Evolutionary conservation across 2,797 vertebrate genomes (phyloP), one percentile per base, ranked within the genome.

Genomic region (Eutrigla gurnardus): DNA sequence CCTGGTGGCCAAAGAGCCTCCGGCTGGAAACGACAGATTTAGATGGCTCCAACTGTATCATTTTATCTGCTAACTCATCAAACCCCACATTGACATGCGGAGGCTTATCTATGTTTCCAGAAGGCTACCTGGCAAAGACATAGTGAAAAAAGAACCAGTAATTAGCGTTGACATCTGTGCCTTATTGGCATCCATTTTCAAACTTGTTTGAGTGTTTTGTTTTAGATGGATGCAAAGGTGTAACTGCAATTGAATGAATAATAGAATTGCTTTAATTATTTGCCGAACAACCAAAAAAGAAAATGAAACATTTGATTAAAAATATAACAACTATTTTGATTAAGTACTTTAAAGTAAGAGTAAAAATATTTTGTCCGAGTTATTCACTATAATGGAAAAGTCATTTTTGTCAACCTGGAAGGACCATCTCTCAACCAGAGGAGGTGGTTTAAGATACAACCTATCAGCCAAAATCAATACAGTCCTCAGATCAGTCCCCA

Each of bases 151-250:
- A 54, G 5, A 67, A 40, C 18, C 65, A 62, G 40, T 25, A 73
- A 76, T 82, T 61, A 42, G 32, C 2, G 8, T 55, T n/a, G 46
- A 39, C 25, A n/a, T 62, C 17, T 39, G n/a, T 45, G 46, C 73
- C 18, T 65, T 42, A 72, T 55, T 81, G 13, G 52, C 43, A 36
- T 57, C 39, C 54, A 17, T 39, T 66, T 69, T 50, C 13, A 52
- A 0, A 17, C 40, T 47, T 59, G 10, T 68, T 62, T 68, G 39
- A 25, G 18, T 61, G n/a, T 70, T 42, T n/a, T 65, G 17, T 73
- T 70, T 73, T 5, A 53, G 35, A 54, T 4, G 25, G 11, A 72
- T 53, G 18, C 35, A 43, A 65, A 62, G 15, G 40, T 43, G 37
- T 33, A 12, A 43, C 33, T 40, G 57, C 52, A 78, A 43, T 32